Base-by-base conservation (phyloP, 2,888 invertebrate species). In the Molorchus minor region DNA sequence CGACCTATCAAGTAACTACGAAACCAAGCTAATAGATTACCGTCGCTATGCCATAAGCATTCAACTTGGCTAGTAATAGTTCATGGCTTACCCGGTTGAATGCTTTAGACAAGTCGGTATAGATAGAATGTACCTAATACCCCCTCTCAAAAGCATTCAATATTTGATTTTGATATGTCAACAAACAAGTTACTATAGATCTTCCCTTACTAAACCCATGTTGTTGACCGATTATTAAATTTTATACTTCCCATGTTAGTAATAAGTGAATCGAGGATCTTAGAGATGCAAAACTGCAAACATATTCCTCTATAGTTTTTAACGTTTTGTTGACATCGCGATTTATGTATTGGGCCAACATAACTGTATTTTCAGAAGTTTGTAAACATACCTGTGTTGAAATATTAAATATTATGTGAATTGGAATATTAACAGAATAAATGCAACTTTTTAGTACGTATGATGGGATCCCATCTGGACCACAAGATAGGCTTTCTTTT, bases 281-380 rank as follows among this genome's bases (percentile, higher is more conserved):
- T 51, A 38, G 51, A 21, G 1, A 38, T 13, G 16, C 51, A 38
- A 20, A 38, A 51, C 51, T 51, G 36, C 10, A 40, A 20, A 38
- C 40, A 17, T n/a, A 51, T 51, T 21, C 51, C 51, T 12, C 36
- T 51, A n/a, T 51, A 51, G 5, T 51, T 51, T 13, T 17, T 5
- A n/a, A 51, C 21, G 21, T 38, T 21, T 21, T 51, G 36, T 10
- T 20, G 7, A 40, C 25, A 19, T 3, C 25, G 13, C 13, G 10
- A 13, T 7, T 38, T 51, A 15, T 21, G 21, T 3, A 38, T 51
- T 12, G 40, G 51, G 36, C 51, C 38, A 19, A 51, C 15, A 51
- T 36, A 51, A 36, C 38, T 51, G 20, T 36, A 38, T 36, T 51
- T 51, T 38, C 51, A 51, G 38, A 38, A 51, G 10, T 13, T 7